Evolutionary conservation across 2,113 vertebrate species (phyloP).

Genomic region (Carlito syrichta): DNA sequence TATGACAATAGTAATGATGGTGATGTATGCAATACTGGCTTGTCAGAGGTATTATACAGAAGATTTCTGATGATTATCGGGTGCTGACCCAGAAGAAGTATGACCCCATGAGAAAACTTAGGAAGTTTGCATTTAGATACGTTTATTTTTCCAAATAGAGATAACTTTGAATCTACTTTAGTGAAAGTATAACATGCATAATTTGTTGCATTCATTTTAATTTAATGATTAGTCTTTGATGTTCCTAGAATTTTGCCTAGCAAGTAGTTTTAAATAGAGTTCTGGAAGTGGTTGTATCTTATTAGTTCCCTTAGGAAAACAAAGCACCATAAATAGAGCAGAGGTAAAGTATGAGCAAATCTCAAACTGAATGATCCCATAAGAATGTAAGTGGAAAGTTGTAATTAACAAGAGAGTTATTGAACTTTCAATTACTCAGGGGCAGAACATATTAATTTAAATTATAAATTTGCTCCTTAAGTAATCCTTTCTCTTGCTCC

Average conservation of each 20-base stretch:
- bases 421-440: constrained; percentile 33
- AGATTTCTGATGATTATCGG: neutral
- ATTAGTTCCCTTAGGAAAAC: neutral
- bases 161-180: neutral
- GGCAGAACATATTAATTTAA: constrained; percentile 11
- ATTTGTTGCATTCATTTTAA: neutral
- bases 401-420: constrained; percentile 3
- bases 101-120: neutral
- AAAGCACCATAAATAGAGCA: neutral
- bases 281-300: neutral
- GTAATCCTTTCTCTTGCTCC: neutral
- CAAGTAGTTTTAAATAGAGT: neutral
- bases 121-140: neutral
- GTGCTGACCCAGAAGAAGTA: neutral
- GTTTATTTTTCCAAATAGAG: neutral
- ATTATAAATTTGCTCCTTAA: neutral
- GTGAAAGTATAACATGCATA: neutral
- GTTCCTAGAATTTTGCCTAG: constrained; percentile 4
- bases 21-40: neutral
- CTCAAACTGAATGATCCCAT: neutral
- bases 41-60: neutral
- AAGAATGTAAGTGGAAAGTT: neutral
- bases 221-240: neutral
- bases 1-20: neutral
- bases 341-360: constrained; percentile 20